These are phyloP conservation scores for Paramuricea clavata DNA, from an alignment of 92 coral and sea anemone genomes.

Conservation along the genomic window DNA sequence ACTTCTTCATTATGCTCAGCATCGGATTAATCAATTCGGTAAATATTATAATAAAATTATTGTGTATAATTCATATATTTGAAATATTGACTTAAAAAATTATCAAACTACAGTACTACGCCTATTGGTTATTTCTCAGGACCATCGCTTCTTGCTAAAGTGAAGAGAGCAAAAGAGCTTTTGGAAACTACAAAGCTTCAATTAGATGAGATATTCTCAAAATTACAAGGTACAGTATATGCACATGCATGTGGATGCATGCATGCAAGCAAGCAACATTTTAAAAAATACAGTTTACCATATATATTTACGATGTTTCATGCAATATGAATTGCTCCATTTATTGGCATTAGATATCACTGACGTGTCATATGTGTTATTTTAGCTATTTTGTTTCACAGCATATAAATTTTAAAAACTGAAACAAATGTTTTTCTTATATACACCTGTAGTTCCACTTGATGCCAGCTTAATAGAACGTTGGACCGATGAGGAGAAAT, in stretches of 20 bases:
- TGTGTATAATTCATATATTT: no score
- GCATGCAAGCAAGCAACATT: no score
- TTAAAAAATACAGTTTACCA: background rate
- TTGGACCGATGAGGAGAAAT: background rate
- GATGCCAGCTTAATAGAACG: background rate
- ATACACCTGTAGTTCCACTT: background rate
- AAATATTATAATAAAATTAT: no score
- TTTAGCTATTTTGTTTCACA: no score
- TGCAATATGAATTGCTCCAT: no score
- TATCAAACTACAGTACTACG: no score
- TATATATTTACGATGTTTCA: no score
- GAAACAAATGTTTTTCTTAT: background rate
- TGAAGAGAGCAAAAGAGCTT: constrained; percentile 3
- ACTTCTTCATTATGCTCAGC: constrained; percentile 68
- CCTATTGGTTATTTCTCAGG: background rate
- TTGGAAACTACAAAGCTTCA: background rate
- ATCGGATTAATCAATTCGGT: constrained; percentile 45
- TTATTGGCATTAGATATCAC: no score
- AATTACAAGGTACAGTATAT: constrained; percentile 14
- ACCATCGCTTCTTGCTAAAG: background rate
- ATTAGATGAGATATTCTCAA: constrained; percentile 12
- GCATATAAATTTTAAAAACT: no score
- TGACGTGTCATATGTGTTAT: no score
- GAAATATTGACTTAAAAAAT: no score
- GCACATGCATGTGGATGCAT: no score